phyloP scores from a whole-genome alignment of 1,140 invertebrate species.

The Lamellibrachia luymesi region DNA sequence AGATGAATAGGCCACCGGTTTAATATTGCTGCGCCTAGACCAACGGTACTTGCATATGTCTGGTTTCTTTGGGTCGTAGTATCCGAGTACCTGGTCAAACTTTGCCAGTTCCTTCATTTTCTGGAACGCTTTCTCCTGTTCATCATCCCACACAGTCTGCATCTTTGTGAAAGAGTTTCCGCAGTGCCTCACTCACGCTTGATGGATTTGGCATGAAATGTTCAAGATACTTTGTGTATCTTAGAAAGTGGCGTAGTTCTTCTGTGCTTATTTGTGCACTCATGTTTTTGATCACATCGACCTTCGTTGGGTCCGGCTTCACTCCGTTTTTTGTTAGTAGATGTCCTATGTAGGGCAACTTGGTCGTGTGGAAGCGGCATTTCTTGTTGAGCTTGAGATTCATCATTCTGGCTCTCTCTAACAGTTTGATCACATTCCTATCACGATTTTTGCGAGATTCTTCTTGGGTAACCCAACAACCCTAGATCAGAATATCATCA shows the following conservation, averaged over 20 bases:
- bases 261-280: background rate
- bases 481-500: constrained; percentile 35
- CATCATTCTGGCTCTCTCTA: background rate
- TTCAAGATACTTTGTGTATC: too few relatives aligned
- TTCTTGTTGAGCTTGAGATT: background rate
- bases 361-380: constrained; percentile 30
- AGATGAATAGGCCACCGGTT: constrained; percentile 49
- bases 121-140: too few relatives aligned
- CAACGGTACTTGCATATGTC: too few relatives aligned
- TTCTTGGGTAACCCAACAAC: constrained; percentile 2
- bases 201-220: too few relatives aligned
- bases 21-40: too few relatives aligned
- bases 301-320: constrained; percentile 48
- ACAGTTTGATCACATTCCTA: constrained; percentile 32
- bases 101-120: too few relatives aligned
- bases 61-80: too few relatives aligned
- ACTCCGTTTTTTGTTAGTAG: constrained; percentile 51
- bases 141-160: too few relatives aligned
- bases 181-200: too few relatives aligned
- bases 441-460: constrained; percentile 7
- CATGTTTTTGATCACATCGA: constrained; percentile 39
- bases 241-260: too few relatives aligned
- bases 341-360: constrained; percentile 30
- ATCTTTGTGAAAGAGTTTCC: too few relatives aligned
- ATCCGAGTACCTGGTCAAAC: too few relatives aligned